Evolutionary conservation across 2,113 vertebrate genomes (phyloP).

Genomic region (Athene cunicularia): DNA sequence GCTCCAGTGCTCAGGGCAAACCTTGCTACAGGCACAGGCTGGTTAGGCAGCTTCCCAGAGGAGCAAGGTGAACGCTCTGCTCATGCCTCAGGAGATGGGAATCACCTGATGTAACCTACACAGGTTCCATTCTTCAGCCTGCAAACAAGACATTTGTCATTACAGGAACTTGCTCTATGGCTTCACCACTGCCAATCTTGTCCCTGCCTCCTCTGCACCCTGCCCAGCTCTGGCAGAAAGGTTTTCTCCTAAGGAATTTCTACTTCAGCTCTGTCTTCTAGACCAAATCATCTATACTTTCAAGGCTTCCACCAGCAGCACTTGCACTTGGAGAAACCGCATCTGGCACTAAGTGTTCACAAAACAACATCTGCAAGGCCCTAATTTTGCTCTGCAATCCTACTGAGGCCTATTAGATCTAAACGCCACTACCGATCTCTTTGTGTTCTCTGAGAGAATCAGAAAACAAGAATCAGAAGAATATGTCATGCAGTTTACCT

Average conservation of each 20-base stretch:
- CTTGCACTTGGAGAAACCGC: not conserved
- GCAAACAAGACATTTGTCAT: not conserved
- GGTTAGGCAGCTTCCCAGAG: not conserved
- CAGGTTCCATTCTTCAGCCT: not conserved
- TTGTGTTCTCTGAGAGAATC: not conserved
- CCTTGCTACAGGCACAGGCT: not conserved
- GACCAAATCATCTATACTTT: not conserved
- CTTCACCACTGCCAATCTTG: not conserved
- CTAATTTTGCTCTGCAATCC: not conserved
- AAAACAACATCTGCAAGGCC: not conserved
- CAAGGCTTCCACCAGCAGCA: not conserved
- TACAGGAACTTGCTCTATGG: not conserved
- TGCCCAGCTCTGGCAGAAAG: not conserved
- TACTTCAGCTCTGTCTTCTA: not conserved
- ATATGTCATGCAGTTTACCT: not conserved
- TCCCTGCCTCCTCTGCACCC: not conserved
- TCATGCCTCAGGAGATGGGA: not conserved
- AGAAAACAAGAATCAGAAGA: not conserved
- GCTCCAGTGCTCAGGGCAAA: not conserved
- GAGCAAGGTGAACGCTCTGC: not conserved
- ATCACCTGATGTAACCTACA: not conserved
- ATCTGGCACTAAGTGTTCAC: not conserved
- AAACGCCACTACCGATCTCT: not conserved
- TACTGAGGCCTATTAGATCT: not conserved
- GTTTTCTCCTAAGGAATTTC: not conserved